phyloP scores from a whole-genome alignment of 2,797 vertebrate genomes.

The Smutsia temminckii region DNA sequence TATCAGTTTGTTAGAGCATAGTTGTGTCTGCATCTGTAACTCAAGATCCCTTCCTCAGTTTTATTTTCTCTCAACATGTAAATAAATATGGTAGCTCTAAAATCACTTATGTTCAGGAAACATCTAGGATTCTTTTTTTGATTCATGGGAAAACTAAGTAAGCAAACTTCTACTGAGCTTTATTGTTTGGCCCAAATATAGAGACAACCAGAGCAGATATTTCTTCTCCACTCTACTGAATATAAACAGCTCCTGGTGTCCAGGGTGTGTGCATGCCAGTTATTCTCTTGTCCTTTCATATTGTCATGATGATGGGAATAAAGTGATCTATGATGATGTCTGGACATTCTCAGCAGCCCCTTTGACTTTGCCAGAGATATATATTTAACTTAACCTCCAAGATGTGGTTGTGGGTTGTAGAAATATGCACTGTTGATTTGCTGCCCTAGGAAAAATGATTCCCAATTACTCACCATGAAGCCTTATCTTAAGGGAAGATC shows the following conservation, averaged over 20 bases:
- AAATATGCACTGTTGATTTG: neutral
- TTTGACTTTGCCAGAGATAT: conserved; percentile 14
- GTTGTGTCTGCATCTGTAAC: neutral
- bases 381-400: neutral
- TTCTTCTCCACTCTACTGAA: neutral
- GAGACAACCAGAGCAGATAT: neutral
- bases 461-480: neutral
- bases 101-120: conserved; percentile 37
- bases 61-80: conserved; percentile 63
- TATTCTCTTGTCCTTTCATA: neutral
- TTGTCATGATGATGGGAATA: conserved; percentile 40
- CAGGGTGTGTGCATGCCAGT: rapidly evolving
- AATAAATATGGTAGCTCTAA: conserved; percentile 62
- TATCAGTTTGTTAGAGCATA: neutral
- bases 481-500: neutral
- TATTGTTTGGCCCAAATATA: neutral
- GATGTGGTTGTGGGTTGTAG: neutral
- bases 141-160: conserved; percentile 5
- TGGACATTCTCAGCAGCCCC: neutral
- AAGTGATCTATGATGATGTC: conserved; percentile 40
- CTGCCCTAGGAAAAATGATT: neutral
- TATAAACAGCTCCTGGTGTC: neutral
- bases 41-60: neutral
- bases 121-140: conserved; percentile 26
- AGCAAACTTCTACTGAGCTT: conserved; percentile 13